Evolutionary conservation across 2,888 invertebrate genomes (phyloP), one percentile per base, ranked within the genome.

Genomic region (Emmelina monodactyla): DNA sequence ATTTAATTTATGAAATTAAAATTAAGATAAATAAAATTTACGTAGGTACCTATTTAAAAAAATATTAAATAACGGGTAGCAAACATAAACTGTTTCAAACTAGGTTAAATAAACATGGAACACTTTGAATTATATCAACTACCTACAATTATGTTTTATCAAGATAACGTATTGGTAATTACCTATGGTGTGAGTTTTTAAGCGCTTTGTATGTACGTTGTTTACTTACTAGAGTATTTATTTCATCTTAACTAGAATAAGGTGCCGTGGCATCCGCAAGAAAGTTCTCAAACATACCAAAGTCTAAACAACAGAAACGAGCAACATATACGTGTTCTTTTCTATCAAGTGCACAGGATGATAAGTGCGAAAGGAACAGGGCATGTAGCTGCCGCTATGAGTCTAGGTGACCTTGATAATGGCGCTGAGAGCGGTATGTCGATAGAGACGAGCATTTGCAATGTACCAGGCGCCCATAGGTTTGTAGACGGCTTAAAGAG

Each of bases 361-460:
- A 38, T 22, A 31, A 34, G 58, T 47, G 56, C 37, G 59, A 65
- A 51, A 52, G 69, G 56, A 62, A 63, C 40, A 38, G 45, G 41
- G 40, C 38, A 47, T 33, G 30, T 41, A 51, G 55, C 53, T 61
- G 59, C 57, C 5, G 5, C 61, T 65, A 63, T 62, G 58, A 56
- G 61, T 53, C 54, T 57, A 56, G 52, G 53, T 62, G 71, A 67
- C 72, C 75, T 73, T 75, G 69, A 72, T 73, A 56, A 62, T n/a
- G n/a, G n/a, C n/a, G 58, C 64, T 62, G 63, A 63, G 59, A 61
- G 59, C 64, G 58, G 53, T 49, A 55, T 58, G 53, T 49, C 57
- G 56, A 55, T n/a, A 56, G 61, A 57, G 62, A 56, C 55, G 60
- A 65, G 67, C 68, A 71, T 68, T 65, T 57, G 64, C 58, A 53